Evolutionary conservation across 2,797 vertebrate genomes (phyloP).

Genomic region (Ptychadena robeensis): DNA sequence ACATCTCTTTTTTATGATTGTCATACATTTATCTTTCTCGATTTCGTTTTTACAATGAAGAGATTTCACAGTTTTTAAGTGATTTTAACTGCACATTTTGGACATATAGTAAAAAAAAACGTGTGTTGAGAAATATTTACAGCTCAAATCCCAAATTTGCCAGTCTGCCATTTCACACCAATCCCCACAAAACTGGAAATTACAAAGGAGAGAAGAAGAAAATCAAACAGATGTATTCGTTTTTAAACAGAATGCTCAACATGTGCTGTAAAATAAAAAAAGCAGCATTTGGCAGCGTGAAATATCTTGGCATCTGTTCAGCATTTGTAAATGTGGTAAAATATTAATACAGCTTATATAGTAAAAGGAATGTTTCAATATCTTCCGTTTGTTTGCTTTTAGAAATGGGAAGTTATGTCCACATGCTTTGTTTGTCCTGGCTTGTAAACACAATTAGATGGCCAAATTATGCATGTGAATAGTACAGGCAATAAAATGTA

Average conservation of each 20-base stretch:
- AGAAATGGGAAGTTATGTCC: conserved; percentile 63
- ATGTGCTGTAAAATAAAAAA: conserved; percentile 80
- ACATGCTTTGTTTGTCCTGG: conserved; percentile 58
- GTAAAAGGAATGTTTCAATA: conserved; percentile 68
- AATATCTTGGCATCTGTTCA: conserved; percentile 77
- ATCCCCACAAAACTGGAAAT: conserved; percentile 19
- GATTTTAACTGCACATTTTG: not conserved
- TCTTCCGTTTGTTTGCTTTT: conserved; percentile 65
- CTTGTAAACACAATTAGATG: conserved; percentile 52
- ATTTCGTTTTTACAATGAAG: not conserved
- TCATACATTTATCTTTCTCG: not conserved
- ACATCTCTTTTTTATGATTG: not conserved
- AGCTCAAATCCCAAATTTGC: conserved; percentile 29
- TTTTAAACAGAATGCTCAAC: conserved; percentile 78
- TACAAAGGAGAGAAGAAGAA: conserved; percentile 70
- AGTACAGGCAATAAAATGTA: conserved; percentile 11
- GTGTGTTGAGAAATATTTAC: conserved; percentile 26
- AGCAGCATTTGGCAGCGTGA: conserved; percentile 79
- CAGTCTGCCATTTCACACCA: conserved; percentile 21
- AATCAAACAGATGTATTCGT: conserved; percentile 77
- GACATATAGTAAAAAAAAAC: not conserved
- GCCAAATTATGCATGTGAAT: conserved; percentile 52
- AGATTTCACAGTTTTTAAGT: not conserved
- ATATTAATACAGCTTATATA: conserved; percentile 78
- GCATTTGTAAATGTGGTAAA: conserved; percentile 77